A percentile compares a stretch with the other conserved stretches of the same genome.
phyloP scores from a whole-genome alignment of 2,113 vertebrate genomes.

The Heterotilapia buettikoferi region DNA sequence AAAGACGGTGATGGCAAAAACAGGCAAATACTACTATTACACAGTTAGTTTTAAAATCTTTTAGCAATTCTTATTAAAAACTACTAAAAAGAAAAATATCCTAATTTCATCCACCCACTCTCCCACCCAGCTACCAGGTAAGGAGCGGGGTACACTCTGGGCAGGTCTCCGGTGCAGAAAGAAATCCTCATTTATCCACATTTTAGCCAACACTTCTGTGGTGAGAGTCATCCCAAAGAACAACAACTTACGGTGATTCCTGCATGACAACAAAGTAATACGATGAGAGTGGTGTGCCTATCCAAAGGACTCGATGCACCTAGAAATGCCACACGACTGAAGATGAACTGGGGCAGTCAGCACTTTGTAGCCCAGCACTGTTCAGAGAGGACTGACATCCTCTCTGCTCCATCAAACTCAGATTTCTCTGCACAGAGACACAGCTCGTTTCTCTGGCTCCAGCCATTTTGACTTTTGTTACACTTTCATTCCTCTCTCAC shows the following conservation, averaged over 20 bases:
- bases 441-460: background rate
- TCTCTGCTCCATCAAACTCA: background rate
- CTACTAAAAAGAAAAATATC: background rate
- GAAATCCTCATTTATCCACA: background rate
- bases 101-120: background rate
- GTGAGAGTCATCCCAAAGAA: background rate
- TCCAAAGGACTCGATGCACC: background rate
- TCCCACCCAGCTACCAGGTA: background rate
- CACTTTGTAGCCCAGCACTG: background rate
- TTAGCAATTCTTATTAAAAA: background rate
- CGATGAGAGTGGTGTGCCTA: background rate
- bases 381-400: background rate
- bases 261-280: background rate
- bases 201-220: background rate
- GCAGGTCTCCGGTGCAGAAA: background rate
- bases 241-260: background rate
- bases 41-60: background rate
- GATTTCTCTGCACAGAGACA: background rate
- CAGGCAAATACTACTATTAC: rapidly evolving
- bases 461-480: background rate
- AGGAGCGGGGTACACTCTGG: background rate
- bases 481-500: background rate
- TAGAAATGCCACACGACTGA: background rate
- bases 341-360: background rate
- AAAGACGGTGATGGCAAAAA: background rate